Base-by-base conservation (phyloP, 2,797 vertebrate species). In the Trichosurus vulpecula region DNA sequence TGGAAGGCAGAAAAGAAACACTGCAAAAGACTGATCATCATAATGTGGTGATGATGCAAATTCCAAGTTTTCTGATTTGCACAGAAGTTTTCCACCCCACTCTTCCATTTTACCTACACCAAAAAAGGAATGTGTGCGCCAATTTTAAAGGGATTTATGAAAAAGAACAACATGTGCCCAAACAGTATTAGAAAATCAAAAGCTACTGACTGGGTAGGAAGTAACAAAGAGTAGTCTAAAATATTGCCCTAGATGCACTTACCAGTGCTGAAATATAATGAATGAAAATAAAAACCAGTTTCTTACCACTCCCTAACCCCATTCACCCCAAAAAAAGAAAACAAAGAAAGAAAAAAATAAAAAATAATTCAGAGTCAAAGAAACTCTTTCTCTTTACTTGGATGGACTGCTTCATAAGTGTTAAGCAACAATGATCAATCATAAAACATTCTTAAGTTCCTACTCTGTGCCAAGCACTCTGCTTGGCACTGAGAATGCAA, bases 11-110 rank as follows among this genome's bases (percentile, higher is more conserved):
- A 66, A 87, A 90, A 58, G 16, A 95, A 94, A 87, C 52, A 93
- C 94, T 95, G 55, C 93, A 56, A 96, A 96, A 95, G 9, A 10
- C 9, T 87, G 22, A 51, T 47, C 74, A 81, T 81, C n/a, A 47
- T 81, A 97, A 97, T 96, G 56, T 94, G 95, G 94, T 90, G 74
- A n/a, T 27, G 93, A 91, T 0, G 0, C 54, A 95, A 95, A 93
- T 93, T 94, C 90, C 56, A 56, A 96, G 95, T 52, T 55, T 52
- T 94, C 13, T 35, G 11, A 25, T 74, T 74, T 92, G 54, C 52
- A 94, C 51, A 47, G 51, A 52, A 3, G 3, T 16, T 5, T 14
- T 8, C 9, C 47, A 61, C 55, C 93, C 57, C 52, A 90, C 30
- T 41, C n/a, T 52, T 12, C 19, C 16, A 56, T 6, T 29, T 56